These are phyloP conservation scores for Agrilus cyanescens DNA, from an alignment of 2,888 invertebrate genomes.

Conservation along the genomic window DNA sequence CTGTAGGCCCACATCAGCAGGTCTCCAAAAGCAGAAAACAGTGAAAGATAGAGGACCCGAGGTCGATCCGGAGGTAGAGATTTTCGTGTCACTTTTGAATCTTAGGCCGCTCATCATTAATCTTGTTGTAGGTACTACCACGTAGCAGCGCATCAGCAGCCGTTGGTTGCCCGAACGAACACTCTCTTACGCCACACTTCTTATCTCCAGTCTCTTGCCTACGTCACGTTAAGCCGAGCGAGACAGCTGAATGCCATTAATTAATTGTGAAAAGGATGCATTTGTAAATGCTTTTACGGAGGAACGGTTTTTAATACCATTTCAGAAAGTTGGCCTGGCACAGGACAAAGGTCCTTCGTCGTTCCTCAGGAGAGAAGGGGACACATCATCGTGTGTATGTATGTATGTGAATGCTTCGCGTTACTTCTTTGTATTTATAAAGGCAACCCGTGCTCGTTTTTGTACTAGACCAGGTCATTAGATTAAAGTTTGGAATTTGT, in stretches of 20 bases:
- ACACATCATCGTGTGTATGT: too few relatives aligned
- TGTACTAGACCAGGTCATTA: too few relatives aligned
- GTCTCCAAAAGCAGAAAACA: slow-evolving; percentile 31
- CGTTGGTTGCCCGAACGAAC: slow-evolving; percentile 3
- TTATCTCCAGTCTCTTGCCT: slow-evolving; percentile 17
- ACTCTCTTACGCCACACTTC: slow-evolving; percentile 16
- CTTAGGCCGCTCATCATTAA: slow-evolving; percentile 37
- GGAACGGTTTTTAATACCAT: too few relatives aligned
- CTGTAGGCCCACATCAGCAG: slow-evolving; percentile 14
- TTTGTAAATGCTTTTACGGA: too few relatives aligned
- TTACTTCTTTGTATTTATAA: too few relatives aligned
- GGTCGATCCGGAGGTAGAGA: slow-evolving; percentile 34
- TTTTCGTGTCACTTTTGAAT: slow-evolving; percentile 40
- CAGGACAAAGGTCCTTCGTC: too few relatives aligned
- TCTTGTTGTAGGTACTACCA: slow-evolving; percentile 25
- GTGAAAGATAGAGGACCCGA: slow-evolving; percentile 29
- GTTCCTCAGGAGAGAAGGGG: too few relatives aligned
- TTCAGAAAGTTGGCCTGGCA: too few relatives aligned
- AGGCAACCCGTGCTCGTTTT: too few relatives aligned
- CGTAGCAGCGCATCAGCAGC: too few relatives aligned
- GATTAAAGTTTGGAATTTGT: too few relatives aligned
- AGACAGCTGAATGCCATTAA: slow-evolving; percentile 16
- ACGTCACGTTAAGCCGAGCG: slow-evolving; percentile 16
- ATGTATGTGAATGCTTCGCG: too few relatives aligned
- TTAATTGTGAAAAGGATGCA: slow-evolving; percentile 11